Evolutionary conservation across 2,113 vertebrate genomes (phyloP).

Genomic region (Carassius auratus): DNA sequence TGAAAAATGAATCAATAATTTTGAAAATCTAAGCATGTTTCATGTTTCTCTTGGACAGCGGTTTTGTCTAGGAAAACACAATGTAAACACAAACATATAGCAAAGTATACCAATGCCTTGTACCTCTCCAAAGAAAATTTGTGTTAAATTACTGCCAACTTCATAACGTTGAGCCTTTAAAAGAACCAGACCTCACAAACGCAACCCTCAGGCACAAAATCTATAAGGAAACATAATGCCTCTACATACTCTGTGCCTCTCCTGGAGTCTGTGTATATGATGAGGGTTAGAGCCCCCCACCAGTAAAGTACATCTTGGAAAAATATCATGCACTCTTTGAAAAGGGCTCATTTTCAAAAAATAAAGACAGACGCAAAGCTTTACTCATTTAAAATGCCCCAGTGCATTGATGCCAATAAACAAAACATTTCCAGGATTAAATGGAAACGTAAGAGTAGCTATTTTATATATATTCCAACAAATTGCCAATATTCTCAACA

Average conservation of each 20-base stretch:
- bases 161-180: slow-evolving; percentile 48
- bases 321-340: slow-evolving; percentile 17
- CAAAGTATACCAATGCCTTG: slow-evolving; percentile 16
- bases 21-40: not conserved
- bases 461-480: not conserved
- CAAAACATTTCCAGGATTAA: not conserved
- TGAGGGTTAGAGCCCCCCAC: not conserved
- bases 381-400: not conserved
- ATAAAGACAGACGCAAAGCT: not conserved
- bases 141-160: slow-evolving; percentile 23
- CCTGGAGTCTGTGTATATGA: not conserved
- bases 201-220: slow-evolving; percentile 34
- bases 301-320: not conserved
- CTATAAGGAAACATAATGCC: slow-evolving; percentile 50
- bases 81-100: slow-evolving; percentile 17
- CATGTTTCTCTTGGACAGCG: slow-evolving; percentile 10
- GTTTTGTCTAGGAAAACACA: not conserved
- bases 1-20: not conserved
- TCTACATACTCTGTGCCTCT: slow-evolving; percentile 15
- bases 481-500: not conserved
- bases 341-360: not conserved
- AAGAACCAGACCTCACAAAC: slow-evolving; percentile 31
- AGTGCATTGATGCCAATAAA: not conserved
- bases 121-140: slow-evolving; percentile 45
- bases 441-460: not conserved